Evolutionary conservation across 35 echinoderm and acorn worm species (phyloP), one percentile per base, ranked within the genome.

Genomic region (Apostichopus parvimensis): DNA sequence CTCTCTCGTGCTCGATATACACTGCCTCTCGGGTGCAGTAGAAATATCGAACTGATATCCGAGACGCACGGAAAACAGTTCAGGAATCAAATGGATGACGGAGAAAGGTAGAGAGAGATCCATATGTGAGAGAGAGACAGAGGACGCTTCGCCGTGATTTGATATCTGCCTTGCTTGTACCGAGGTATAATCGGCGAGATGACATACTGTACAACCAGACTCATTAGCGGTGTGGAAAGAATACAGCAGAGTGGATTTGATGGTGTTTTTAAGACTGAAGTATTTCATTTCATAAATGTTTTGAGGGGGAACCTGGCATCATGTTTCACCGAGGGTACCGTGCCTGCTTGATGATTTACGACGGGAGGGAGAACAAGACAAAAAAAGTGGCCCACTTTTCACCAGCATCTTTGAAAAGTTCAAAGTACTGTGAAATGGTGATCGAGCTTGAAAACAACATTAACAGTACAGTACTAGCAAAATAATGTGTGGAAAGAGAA

Each of bases 31-130:
- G 54, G 81, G 81, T 59, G 22, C 57, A 59, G 57, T n/a, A 59
- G 54, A 58, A 80, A 84, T 84, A 84, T 84, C 81, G 81, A 84
- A 57, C 81, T 59, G 81, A n/a, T 84, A 84, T 58, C 5, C 13
- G 81, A 84, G 81, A 82, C 11, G 54, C 54, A 56, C 53, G 24
- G 8, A 58, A 84, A 84, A 56, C 55, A 24, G 81, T 21, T 84
- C 53, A 84, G 81, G 81, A 84, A 84, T 84, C 81, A 84, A 58
- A 59, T 84, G 28, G 17, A 57, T 52, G 57, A 59, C 81, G 57
- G n/a, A 84, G 57, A 45, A 54, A 55, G n/a, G 55, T 22, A 60
- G 18, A 15, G 81, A 84, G 6, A 55, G 14, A 58, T 84, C 9
- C 53, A 20, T 22, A 75, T 75, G 17, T 75, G 71, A 75, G 71